phyloP scores from a whole-genome alignment of 2,888 invertebrate genomes.

The Dasysyrphus tricinctus region DNA sequence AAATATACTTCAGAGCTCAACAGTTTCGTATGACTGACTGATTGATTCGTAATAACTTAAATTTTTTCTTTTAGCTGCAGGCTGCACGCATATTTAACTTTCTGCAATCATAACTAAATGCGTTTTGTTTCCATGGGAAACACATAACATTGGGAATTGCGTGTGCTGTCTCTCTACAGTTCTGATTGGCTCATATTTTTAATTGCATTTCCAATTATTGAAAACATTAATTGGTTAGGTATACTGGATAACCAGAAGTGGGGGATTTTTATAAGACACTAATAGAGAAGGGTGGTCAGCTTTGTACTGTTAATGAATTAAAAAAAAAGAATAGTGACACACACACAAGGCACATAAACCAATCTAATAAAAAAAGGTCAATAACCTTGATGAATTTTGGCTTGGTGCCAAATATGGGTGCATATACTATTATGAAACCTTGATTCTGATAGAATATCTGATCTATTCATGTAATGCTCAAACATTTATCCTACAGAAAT shows the following conservation, averaged over 20 bases:
- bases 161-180: not conserved
- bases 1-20: not conserved
- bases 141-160: not conserved
- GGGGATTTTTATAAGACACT: not conserved
- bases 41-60: not conserved
- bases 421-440: too few species aligned
- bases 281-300: not conserved
- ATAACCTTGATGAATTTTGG: too few species aligned
- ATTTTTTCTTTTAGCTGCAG: not conserved
- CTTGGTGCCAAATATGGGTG: too few species aligned
- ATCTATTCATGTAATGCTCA: too few species aligned
- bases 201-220: conserved; percentile 13
- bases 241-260: not conserved
- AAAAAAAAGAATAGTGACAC: not conserved
- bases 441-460: too few species aligned
- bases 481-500: too few species aligned
- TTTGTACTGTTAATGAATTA: not conserved
- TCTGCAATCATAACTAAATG: not conserved
- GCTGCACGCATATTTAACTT: not conserved
- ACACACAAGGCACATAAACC: too few species aligned
- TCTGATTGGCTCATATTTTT: not conserved
- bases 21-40: not conserved
- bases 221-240: not conserved
- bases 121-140: not conserved
- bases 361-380: not conserved